These are phyloP conservation scores for Bujurquina vittata DNA, from an alignment of 2,113 vertebrate genomes.

Conservation along the genomic window DNA sequence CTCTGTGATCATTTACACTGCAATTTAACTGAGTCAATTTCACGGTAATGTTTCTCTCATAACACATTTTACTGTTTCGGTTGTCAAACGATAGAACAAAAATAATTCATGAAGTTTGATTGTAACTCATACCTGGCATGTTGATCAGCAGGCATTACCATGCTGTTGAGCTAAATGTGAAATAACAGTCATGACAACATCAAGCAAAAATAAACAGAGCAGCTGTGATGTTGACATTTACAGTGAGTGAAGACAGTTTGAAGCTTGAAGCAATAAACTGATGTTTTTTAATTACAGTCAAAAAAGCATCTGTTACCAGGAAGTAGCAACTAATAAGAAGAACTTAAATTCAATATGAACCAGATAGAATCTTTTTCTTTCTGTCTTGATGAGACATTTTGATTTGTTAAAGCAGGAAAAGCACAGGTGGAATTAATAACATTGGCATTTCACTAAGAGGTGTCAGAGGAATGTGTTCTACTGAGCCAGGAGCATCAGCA, in stretches of 20 bases:
- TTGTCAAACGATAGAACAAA: not conserved
- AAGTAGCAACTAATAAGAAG: not conserved
- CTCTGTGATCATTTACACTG: not conserved
- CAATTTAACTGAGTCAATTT: not conserved
- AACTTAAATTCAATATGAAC: too few relatives aligned
- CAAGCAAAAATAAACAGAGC: not conserved
- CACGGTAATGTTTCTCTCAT: not conserved
- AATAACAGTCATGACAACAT: constrained; percentile 8
- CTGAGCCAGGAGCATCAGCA: not conserved
- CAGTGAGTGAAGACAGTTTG: not conserved
- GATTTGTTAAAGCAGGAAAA: too few relatives aligned
- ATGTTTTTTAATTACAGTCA: not conserved
- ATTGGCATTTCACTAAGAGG: accelerated
- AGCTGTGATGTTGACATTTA: not conserved
- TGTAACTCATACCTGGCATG: not conserved
- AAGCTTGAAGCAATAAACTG: not conserved
- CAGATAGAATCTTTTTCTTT: too few relatives aligned
- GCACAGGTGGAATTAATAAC: not conserved
- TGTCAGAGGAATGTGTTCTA: not conserved
- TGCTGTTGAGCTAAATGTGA: not conserved
- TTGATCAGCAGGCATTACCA: constrained; percentile 1
- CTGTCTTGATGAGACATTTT: too few relatives aligned
- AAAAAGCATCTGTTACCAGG: constrained; percentile 3
- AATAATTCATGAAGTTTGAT: not conserved
- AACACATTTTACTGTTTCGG: not conserved